Percentiles rank a stretch among this genome's conserved stretches.
phyloP scores from a whole-genome alignment of 2,888 invertebrate species.

The Helicoverpa assulta region DNA sequence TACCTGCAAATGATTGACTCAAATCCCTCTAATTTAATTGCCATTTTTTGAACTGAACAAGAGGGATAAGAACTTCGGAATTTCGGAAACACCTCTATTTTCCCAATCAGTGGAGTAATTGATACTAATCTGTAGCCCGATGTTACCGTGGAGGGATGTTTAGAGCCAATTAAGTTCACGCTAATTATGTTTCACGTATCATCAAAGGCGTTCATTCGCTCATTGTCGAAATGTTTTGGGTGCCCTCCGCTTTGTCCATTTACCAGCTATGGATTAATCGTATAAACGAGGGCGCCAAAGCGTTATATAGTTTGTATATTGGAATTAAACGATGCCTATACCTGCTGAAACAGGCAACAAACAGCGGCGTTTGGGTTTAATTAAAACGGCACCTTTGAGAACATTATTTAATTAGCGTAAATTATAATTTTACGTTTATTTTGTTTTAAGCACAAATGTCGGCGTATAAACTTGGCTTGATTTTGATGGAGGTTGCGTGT shows the following conservation, averaged over 20 bases:
- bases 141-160: conserved; percentile 10
- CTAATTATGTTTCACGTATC: conserved; percentile 36
- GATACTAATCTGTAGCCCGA: conserved; percentile 19
- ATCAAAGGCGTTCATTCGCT: conserved; percentile 16
- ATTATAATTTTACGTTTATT: conserved; percentile 58
- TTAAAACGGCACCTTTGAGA: conserved; percentile 73
- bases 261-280: conserved; percentile 25
- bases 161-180: conserved; percentile 31
- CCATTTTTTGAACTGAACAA: not conserved
- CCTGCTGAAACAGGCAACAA: conserved; percentile 55
- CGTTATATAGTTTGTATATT: conserved; percentile 21
- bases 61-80: not conserved
- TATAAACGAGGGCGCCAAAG: conserved; percentile 22
- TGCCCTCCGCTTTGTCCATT: conserved; percentile 18
- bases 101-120: conserved; percentile 8
- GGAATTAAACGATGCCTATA: conserved; percentile 34
- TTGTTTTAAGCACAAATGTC: conserved; percentile 37
- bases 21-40: not conserved
- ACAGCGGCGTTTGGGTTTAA: conserved; percentile 69
- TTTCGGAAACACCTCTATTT: conserved; percentile 10
- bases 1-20: not conserved
- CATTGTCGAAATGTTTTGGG: conserved; percentile 19
- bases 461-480: not conserved
- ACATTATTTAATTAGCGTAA: conserved; percentile 72
- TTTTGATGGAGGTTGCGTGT: not conserved